Evolutionary conservation across 2,888 invertebrate genomes (phyloP).

Genomic region (Phengaris arion): DNA sequence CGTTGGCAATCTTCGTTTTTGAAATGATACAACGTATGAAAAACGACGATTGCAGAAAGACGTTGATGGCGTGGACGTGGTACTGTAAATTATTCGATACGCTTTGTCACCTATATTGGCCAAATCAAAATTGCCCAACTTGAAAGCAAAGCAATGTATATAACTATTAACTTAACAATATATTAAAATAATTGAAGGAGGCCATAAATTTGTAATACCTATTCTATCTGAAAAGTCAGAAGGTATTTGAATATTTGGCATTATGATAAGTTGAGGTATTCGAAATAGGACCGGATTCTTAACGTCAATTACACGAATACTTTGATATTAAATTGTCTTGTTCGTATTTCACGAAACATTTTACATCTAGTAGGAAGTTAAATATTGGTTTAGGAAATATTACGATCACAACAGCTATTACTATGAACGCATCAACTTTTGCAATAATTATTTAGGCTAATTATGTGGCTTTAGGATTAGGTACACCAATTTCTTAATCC

Average conservation of each 20-base stretch:
- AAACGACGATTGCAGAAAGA: no score
- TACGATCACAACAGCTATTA: no score
- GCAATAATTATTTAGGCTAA: no score
- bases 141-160: not conserved
- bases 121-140: not conserved
- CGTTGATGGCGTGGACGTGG: no score
- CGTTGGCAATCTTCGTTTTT: no score
- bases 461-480: no score
- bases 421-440: no score
- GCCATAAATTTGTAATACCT: conserved; percentile 3
- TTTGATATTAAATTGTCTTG: not conserved
- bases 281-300: conserved; percentile 10
- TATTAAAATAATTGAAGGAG: not conserved
- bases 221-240: not conserved
- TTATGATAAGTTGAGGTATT: conserved; percentile 6
- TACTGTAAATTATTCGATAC: not conserved
- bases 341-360: not conserved
- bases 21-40: no score
- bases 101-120: not conserved
- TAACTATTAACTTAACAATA: not conserved
- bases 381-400: not conserved
- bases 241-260: conserved; percentile 4
- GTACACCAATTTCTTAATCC: no score
- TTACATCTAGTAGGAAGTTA: not conserved
- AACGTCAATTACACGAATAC: conserved; percentile 11